Base-by-base conservation (phyloP, 2,888 invertebrate species). In the Acronicta psi region DNA sequence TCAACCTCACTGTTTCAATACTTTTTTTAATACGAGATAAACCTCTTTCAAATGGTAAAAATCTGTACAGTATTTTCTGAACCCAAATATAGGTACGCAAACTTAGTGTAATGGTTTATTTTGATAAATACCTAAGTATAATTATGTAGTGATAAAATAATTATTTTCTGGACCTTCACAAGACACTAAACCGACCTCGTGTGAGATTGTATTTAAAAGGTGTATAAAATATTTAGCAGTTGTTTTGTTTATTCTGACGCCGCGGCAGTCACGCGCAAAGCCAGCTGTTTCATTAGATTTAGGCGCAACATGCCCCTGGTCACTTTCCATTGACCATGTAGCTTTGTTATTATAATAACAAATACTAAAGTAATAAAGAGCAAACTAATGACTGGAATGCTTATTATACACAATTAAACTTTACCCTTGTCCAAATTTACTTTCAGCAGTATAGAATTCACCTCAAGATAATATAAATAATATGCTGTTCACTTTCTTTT, bases 301-400 rank as follows among this genome's bases (percentile, higher is more conserved):
- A 41, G n/a, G 43, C 18, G n/a, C 34, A 34, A 8, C 16, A 9
- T 51, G 36, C 8, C 20, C 6, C 36, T 25, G 43, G 29, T 34
- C 23, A 65, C 40, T 64, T 64, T 57, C 25, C 29, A 58, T 47
- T 66, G 25, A 20, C 51, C 43, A 31, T 36, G 38, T 23, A 31
- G 14, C 16, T 69, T 61, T 40, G 49, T 38, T 51, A 37, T 46
- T 17, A 46, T 18, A 29, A 36, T 16, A 49, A 31, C 43, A 6
- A 40, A 10, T 9, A 44, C 16, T 37, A 37, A 9, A 29, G 16
- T n/a, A 42, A 34, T 16, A 29, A 54, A 43, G 31, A 57, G 14
- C 10, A 38, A 25, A 34, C 29, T 50, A 9, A 17, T n/a, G n/a
- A 18, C 23, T 51, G 16, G 16, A 20, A 18, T 37, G 18, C n/a